Conservation (phyloP, 2,113 vertebrate genomes). For the Pionites leucogaster region DNA sequence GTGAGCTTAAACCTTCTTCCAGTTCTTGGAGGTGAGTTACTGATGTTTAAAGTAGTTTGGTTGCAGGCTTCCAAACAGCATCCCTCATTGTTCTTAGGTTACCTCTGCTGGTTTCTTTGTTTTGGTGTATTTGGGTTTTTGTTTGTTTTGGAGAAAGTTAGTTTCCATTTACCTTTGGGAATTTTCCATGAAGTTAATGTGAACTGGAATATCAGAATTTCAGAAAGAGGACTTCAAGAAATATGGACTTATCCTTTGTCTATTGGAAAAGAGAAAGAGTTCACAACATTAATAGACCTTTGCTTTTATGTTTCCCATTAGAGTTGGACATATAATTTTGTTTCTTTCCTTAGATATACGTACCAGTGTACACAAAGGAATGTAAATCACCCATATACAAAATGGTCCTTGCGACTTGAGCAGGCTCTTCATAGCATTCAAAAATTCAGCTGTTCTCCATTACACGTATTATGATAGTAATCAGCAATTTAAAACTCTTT, state of each 20-base stretch:
- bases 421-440: not conserved
- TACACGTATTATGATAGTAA: conserved; percentile 41
- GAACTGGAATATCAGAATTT: not conserved
- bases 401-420: not conserved
- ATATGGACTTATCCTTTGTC: not conserved
- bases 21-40: not conserved
- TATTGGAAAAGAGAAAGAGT: not conserved
- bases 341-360: not conserved
- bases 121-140: not conserved
- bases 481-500: conserved; percentile 55
- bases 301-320: not conserved
- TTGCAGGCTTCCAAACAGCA: not conserved
- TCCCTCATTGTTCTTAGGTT: not conserved
- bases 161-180: not conserved
- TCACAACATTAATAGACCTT: not conserved
- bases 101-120: not conserved
- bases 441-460: conserved; percentile 68
- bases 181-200: not conserved
- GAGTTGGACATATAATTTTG: not conserved
- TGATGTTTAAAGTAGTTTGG: not conserved
- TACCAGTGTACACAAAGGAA: not conserved
- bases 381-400: not conserved
- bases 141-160: not conserved
- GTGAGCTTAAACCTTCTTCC: not conserved
- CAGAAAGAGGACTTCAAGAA: not conserved